Base-by-base conservation (phyloP, 2,888 invertebrate species). In the Trachelus stipa region DNA sequence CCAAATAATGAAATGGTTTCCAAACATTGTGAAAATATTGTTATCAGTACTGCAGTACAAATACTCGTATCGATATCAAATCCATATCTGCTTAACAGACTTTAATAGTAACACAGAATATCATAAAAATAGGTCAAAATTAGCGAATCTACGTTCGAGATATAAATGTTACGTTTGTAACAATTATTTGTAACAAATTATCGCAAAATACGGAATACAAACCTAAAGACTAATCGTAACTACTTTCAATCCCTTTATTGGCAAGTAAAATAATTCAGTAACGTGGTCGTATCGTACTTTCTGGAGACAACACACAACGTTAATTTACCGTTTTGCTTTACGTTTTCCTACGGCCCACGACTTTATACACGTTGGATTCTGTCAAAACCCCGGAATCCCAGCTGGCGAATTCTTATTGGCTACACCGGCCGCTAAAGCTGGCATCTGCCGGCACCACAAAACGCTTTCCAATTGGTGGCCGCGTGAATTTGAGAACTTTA, bases 351-450 rank as follows among this genome's bases (percentile, higher is more conserved):
- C 56, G 23, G 30, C 3, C 4, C 83, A 80, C 81, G 78, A 82
- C 82, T 87, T 87, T 86, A 85, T 89, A 87, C 89, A 90, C 90
- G 90, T 88, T 90, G 88, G 85, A 86, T 87, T 83, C 88, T 88
- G 89, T 90, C 89, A 90, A 89, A 90, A 85, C 35, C 85, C 83
- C 84, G 83, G 84, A 90, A 86, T 85, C 85, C 85, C 89, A 91
- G 90, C 90, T 91, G 91, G 90, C 90, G 88, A 56, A 76, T 76
- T 74, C 78, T 83, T 82, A 91, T 91, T 91, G 90, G 91, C 80
- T 76, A 71, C 76, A 75, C 34, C 2, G 33, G 12, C 34, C 30
- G 69, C 40, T 68, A 78, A 73, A 23, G 23, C 56, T 56, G 71
- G 71, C 31, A 33, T 31, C 71, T 71, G 12, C 71, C 71, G 71